Percentiles rank a stretch among this genome's conserved stretches.
These are phyloP conservation scores for Kryptopterus vitreolus DNA, from an alignment of 2,797 vertebrate species.

Conservation along the genomic window DNA sequence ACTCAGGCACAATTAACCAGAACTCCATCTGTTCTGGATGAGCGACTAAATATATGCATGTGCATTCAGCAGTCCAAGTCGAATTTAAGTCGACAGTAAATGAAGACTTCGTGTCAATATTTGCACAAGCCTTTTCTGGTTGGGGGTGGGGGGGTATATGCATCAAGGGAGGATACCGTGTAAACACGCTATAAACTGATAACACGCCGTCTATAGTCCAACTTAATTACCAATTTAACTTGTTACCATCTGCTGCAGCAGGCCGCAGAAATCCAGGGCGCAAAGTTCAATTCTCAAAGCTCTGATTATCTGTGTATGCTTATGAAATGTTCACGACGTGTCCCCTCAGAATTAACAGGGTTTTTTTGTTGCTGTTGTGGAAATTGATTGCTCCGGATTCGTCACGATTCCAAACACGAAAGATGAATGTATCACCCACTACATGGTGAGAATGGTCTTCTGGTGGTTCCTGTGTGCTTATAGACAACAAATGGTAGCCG, in stretches of 20 bases:
- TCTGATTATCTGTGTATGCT: background rate
- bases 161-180: background rate
- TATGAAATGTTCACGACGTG: background rate
- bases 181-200: background rate
- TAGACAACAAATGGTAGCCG: too few species aligned
- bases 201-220: background rate
- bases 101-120: constrained; percentile 17
- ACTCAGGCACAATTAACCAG: background rate
- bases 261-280: background rate
- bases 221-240: constrained; percentile 4
- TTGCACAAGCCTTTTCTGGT: background rate
- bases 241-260: background rate
- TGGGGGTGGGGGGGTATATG: background rate
- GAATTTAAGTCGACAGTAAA: background rate
- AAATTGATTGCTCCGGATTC: background rate
- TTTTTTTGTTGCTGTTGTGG: background rate
- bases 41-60: background rate
- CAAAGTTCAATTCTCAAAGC: background rate
- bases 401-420: background rate
- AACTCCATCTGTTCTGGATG: constrained; percentile 21
- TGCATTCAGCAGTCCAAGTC: background rate
- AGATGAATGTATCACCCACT: background rate
- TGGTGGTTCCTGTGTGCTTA: background rate
- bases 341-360: background rate
- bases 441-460: background rate